phyloP scores from a whole-genome alignment of 2,797 vertebrate genomes.

The Eulemur albifrons region DNA sequence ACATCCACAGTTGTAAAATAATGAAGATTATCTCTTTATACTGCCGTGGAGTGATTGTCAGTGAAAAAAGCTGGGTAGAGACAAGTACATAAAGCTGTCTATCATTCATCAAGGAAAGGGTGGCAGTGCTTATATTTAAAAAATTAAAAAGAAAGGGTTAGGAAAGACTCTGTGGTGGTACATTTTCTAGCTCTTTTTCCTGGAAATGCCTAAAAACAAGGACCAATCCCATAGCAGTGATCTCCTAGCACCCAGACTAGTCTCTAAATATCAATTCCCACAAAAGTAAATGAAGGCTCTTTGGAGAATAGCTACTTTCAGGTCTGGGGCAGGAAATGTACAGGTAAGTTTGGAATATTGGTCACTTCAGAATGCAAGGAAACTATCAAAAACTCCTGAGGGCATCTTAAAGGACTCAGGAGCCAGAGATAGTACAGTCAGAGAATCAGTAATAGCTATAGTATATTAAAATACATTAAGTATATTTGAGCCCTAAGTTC shows the following conservation, averaged over 20 bases:
- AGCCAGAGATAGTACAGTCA: background rate
- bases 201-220: background rate
- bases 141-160: background rate
- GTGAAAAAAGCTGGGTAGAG: background rate
- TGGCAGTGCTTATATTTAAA: background rate
- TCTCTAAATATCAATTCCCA: background rate
- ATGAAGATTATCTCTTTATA: background rate
- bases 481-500: background rate
- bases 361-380: background rate
- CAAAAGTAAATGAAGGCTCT: background rate
- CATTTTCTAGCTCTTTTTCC: background rate
- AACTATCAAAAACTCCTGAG: background rate
- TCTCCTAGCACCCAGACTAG: background rate
- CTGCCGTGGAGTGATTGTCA: background rate
- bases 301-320: background rate
- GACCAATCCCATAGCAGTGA: background rate
- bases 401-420: background rate
- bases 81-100: background rate
- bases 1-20: background rate
- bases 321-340: background rate
- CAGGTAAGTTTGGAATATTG: background rate
- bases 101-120: background rate
- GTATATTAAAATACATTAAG: background rate
- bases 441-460: background rate
- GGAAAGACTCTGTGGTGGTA: background rate